Evolutionary conservation across 2,113 vertebrate species (phyloP).

Genomic region (Corythaixoides concolor): DNA sequence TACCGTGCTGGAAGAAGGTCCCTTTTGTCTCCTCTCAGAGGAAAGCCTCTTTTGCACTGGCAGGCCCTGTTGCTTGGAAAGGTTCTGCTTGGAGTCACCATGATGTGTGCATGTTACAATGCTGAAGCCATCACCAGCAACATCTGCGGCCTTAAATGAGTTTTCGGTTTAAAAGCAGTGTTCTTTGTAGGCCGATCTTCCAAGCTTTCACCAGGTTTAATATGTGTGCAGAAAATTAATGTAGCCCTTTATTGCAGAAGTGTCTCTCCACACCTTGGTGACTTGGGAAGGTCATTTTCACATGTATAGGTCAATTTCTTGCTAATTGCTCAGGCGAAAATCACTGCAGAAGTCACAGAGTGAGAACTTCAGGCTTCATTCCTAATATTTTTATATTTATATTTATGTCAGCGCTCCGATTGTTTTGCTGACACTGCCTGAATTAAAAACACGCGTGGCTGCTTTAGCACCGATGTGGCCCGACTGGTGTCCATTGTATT

Average conservation of each 20-base stretch:
- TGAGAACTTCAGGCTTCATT: neutral
- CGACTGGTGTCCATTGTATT: rapidly evolving
- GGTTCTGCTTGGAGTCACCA: neutral
- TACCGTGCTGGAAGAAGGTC: neutral
- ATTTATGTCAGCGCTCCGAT: neutral
- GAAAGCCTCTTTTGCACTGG: neutral
- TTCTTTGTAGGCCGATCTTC: neutral
- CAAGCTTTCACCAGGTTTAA: neutral
- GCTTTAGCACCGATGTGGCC: rapidly evolving
- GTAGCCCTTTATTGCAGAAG: neutral
- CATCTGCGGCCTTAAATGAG: neutral
- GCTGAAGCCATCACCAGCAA: neutral
- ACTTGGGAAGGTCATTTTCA: neutral
- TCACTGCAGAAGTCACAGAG: neutral
- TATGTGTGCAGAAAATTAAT: neutral
- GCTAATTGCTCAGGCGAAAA: neutral
- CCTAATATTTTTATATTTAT: neutral
- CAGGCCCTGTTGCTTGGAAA: neutral
- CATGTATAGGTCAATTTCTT: neutral
- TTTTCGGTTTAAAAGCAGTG: neutral
- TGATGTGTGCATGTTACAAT: neutral
- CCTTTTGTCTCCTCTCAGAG: neutral
- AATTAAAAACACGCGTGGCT: neutral
- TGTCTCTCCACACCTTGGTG: neutral
- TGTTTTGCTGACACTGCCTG: neutral